Base-by-base conservation (phyloP, 2,113 vertebrate species). In the Aramus guarauna region DNA sequence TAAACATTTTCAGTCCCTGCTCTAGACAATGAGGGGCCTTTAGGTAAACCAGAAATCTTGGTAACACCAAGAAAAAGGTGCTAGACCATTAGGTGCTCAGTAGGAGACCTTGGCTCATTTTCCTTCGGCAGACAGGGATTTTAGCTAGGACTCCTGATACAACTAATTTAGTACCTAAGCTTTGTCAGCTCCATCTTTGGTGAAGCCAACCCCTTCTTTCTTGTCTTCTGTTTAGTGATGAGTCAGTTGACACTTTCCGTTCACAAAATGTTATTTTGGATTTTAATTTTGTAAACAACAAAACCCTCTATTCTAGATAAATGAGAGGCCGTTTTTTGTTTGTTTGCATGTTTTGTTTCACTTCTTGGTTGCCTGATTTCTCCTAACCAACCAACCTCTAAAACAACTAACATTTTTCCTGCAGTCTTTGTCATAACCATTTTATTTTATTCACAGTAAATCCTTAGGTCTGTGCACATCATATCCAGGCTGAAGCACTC, bases 41-140 rank as follows among this genome's bases (percentile, higher is more conserved):
- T 45, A 63, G 14, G 41, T 39, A 72, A 87, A 76, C 8, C 24
- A 84, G 48, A 89, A 66, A 24, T 43, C 43, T 43, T 43, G 43
- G 15, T 43, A 32, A 53, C 66, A 69, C 21, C 15, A 56, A 56
- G 6, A 23, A 78, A 64, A 60, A 78, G 1, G 6, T 64, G 9
- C 3, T 63, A 52, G 36, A n/a, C 19, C 13, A 16, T 26, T 29
- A 45, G 4, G 11, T 56, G 9, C 0, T 0, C 1, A 0, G 27
- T 60, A 36, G 13, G 15, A 66, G 4, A 53, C 15, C 27, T 47
- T 45, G 15, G 9, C 26, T 64, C 37, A 36, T 81, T 80, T 88
- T 85, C 24, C 19, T 43, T 26, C 16, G n/a, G 18, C 9, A 82
- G 41, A 47, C 20, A 71, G 36, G 41, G 32, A 53, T 80, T 85